phyloP scores from a whole-genome alignment of 2,113 vertebrate genomes.

The Buteo buteo region DNA sequence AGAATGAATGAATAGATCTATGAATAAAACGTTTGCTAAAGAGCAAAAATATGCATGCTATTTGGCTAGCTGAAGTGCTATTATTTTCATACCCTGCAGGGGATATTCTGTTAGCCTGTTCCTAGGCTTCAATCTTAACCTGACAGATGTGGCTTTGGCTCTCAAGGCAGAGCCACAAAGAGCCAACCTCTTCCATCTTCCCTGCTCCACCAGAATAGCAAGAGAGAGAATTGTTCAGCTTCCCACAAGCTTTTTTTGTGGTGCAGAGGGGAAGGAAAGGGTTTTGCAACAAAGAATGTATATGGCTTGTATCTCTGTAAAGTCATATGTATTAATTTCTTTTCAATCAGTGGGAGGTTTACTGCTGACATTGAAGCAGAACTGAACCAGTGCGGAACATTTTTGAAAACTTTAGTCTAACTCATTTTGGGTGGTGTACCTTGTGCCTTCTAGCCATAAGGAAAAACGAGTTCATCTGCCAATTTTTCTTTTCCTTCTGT shows the following conservation, averaged over 20 bases:
- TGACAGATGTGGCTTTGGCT: slow-evolving; percentile 48
- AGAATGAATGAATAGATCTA: slow-evolving; percentile 50
- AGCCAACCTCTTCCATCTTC: neutral
- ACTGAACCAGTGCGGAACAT: neutral
- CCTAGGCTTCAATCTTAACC: slow-evolving; percentile 13
- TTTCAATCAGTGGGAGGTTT: neutral
- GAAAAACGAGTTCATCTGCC: neutral
- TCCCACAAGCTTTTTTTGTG: slow-evolving; percentile 1
- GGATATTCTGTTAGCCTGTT: slow-evolving; percentile 2
- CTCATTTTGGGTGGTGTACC: neutral
- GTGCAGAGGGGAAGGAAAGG: slow-evolving; percentile 1
- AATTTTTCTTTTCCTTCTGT: neutral
- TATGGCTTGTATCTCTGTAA: neutral
- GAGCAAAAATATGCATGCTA: slow-evolving; percentile 32
- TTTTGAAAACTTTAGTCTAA: neutral
- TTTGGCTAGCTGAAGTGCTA: slow-evolving; percentile 43
- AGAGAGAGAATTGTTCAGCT: neutral
- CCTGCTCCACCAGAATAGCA: neutral
- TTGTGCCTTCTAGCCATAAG: neutral
- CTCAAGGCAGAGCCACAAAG: neutral
- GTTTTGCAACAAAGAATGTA: neutral
- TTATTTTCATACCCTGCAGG: slow-evolving; percentile 49
- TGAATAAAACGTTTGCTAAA: slow-evolving; percentile 45
- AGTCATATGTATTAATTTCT: neutral
- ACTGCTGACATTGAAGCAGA: neutral